Conservation (phyloP, 2,797 vertebrate species). For the Neomorphus geoffroyi region DNA sequence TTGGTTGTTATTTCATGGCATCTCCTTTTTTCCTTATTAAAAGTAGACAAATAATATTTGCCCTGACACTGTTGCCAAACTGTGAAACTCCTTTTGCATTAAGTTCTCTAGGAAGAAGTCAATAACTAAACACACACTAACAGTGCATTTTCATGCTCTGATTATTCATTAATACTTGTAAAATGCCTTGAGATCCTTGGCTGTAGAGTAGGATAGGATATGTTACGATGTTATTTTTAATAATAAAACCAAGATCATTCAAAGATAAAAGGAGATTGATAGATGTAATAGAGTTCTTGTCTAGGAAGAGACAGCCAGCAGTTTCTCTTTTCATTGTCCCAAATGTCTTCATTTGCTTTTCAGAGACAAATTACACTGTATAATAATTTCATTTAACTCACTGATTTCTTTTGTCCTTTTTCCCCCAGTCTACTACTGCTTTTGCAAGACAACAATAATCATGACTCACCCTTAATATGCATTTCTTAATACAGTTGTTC, state of each 20-base stretch:
- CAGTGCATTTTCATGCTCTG: not conserved
- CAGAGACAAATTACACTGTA: constrained; percentile 27
- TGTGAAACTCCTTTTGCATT: not conserved
- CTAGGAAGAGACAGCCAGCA: constrained; percentile 2
- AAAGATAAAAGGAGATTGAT: not conserved
- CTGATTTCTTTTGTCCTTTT: constrained; percentile 1
- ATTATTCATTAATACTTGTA: not conserved
- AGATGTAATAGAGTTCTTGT: not conserved
- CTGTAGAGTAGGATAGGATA: not conserved
- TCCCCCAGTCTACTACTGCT: constrained; percentile 6
- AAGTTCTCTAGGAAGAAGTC: not conserved
- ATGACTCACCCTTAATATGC: not conserved
- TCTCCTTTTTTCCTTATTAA: not conserved
- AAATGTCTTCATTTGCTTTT: constrained; percentile 12
- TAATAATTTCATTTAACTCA: constrained; percentile 39
- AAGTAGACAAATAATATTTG: not conserved
- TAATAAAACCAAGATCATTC: constrained; percentile 9
- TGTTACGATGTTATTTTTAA: not conserved
- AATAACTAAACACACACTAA: not conserved
- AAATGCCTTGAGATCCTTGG: not conserved
- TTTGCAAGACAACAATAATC: constrained; percentile 17
- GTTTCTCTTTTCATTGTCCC: constrained; percentile 6
- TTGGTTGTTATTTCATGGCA: not conserved
- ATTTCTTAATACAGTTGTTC: constrained; percentile 4
- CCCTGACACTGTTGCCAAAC: not conserved